Conservation (phyloP, 2,797 vertebrate species). For the Megaceryle alcyon region DNA sequence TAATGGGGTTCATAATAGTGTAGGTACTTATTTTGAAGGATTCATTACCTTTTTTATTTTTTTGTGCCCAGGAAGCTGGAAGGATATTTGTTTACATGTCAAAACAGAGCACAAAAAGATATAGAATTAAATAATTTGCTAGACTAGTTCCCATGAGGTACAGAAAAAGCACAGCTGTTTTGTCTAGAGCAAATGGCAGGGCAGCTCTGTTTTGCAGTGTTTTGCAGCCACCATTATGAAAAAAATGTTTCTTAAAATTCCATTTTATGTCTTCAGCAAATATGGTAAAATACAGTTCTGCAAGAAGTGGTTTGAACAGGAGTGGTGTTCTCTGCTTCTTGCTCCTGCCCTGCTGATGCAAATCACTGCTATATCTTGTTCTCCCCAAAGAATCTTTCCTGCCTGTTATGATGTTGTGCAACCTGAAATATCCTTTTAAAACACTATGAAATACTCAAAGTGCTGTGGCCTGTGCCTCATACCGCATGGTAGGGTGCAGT, state of each 20-base stretch:
- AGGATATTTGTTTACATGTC: background rate
- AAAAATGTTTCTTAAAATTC: background rate
- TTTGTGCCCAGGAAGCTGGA: background rate
- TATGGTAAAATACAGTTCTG: background rate
- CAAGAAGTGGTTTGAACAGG: background rate
- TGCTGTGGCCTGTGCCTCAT: background rate
- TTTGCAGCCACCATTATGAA: background rate
- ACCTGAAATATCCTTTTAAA: background rate
- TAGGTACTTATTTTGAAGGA: background rate
- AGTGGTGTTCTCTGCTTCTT: background rate
- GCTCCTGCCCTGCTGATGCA: background rate
- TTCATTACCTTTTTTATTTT: background rate
- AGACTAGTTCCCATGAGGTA: background rate
- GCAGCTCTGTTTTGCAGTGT: background rate
- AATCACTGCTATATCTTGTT: background rate
- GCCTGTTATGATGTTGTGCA: background rate
- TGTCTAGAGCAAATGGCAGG: background rate
- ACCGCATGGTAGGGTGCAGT: background rate
- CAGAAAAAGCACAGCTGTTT: background rate
- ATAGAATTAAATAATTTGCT: background rate
- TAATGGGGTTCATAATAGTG: background rate
- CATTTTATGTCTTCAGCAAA: background rate
- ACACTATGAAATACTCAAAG: background rate
- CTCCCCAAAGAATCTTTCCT: background rate
- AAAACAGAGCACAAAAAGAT: background rate